phyloP scores from a whole-genome alignment of 2,113 vertebrate genomes.

The Cyprinodon tularosa region DNA sequence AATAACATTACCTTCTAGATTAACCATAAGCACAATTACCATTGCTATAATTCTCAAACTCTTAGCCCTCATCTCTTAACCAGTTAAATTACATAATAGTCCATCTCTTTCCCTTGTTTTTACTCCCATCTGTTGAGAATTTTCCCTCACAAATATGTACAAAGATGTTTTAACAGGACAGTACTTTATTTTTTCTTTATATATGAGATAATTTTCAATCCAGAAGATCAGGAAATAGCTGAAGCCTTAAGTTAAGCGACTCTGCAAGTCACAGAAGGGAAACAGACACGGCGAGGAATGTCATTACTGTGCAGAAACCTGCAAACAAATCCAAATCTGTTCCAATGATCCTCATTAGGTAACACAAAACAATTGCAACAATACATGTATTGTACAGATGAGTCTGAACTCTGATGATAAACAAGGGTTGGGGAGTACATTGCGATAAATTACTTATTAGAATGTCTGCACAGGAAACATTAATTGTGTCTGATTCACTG shows the following conservation, averaged over 20 bases:
- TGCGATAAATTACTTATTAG: constrained; percentile 63
- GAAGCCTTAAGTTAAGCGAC: constrained; percentile 7
- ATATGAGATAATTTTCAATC: constrained; percentile 6
- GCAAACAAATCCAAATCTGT: constrained; percentile 26
- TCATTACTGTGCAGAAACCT: constrained; percentile 62
- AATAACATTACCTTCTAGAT: constrained; percentile 64
- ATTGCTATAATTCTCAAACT: constrained; percentile 42
- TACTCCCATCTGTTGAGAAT: constrained; percentile 21
- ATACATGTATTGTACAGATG: constrained; percentile 52
- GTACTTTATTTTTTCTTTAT: not conserved
- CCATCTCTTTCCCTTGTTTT: constrained; percentile 10
- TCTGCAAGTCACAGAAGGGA: constrained; percentile 48
- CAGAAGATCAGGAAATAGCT: constrained; percentile 14
- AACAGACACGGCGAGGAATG: constrained; percentile 66
- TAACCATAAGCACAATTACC: constrained; percentile 58
- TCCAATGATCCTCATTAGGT: constrained; percentile 57
- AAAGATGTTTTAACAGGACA: not conserved
- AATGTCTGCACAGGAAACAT: constrained; percentile 56
- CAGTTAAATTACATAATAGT: constrained; percentile 47
- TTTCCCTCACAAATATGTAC: constrained; percentile 28
- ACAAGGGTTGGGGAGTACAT: constrained; percentile 45
- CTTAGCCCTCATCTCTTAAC: constrained; percentile 60
- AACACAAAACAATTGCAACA: constrained; percentile 31
- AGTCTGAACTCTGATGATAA: constrained; percentile 31
- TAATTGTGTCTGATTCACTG: constrained; percentile 60